Conservation (phyloP, 2,888 invertebrate species). For the Kryphioiulus occultus region DNA sequence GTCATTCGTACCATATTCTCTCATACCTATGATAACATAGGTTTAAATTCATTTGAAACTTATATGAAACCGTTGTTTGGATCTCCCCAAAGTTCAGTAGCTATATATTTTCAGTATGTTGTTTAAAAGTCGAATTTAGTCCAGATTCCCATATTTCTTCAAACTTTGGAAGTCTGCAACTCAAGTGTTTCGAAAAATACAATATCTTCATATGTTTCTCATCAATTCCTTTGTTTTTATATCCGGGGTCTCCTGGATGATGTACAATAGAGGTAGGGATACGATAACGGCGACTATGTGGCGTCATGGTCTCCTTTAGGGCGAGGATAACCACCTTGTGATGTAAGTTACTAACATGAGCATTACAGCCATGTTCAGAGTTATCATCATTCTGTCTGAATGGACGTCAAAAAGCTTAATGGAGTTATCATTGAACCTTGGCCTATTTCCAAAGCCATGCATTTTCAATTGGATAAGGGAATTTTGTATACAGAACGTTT, state of each 20-base stretch:
- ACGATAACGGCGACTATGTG: background rate
- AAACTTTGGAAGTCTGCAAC: too few species aligned
- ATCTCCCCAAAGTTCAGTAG: background rate
- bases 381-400: conserved; percentile 14
- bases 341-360: conserved; percentile 2
- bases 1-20: too few species aligned
- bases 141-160: too few species aligned
- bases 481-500: background rate
- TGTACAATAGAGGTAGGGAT: background rate
- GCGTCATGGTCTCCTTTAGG: background rate
- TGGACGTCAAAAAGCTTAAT: background rate
- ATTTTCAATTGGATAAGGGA: background rate
- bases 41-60: background rate
- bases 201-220: too few species aligned
- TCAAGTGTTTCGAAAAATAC: background rate
- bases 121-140: too few species aligned
- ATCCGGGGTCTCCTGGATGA: background rate
- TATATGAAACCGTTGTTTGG: background rate
- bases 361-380: background rate
- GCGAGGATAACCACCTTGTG: conserved; percentile 23
- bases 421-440: background rate
- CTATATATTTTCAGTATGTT: too few species aligned
- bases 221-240: background rate
- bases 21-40: background rate
- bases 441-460: background rate